These are phyloP conservation scores for Tachysurus vachellii DNA, from an alignment of 2,113 vertebrate genomes.

Conservation along the genomic window DNA sequence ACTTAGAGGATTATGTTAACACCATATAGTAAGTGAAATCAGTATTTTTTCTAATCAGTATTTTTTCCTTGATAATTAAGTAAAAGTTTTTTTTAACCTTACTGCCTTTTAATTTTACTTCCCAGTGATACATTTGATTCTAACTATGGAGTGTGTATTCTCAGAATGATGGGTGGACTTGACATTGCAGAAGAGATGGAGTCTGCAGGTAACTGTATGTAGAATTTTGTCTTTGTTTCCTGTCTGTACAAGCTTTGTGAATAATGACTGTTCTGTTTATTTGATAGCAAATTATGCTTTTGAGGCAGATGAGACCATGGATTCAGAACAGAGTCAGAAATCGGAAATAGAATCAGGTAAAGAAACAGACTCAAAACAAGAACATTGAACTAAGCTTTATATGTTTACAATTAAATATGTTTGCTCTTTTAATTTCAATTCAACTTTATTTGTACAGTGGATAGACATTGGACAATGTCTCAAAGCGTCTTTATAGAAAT, in stretches of 20 bases:
- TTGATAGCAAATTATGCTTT: conserved; percentile 65
- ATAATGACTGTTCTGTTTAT: not conserved
- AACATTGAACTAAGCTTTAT: not conserved
- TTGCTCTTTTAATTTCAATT: no score
- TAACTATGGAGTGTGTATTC: conserved; percentile 70
- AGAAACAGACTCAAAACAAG: not conserved
- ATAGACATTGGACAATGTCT: no score
- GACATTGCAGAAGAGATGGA: conserved; percentile 67
- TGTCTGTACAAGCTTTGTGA: not conserved
- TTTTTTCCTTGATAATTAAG: no score
- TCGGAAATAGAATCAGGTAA: conserved; percentile 56
- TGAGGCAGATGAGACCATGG: conserved; percentile 55
- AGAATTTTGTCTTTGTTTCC: not conserved
- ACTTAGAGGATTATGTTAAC: conserved; percentile 71
- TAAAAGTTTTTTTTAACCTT: not conserved
- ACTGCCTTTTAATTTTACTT: conserved; percentile 17
- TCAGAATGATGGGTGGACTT: conserved; percentile 70
- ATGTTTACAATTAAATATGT: no score
- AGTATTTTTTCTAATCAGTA: no score
- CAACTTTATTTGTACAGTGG: no score
- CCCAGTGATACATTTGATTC: conserved; percentile 74
- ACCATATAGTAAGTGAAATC: conserved; percentile 72
- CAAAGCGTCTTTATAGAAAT: no score
- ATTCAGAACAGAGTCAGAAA: conserved; percentile 47
- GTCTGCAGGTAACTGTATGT: conserved; percentile 59